These are phyloP conservation scores for Ernsta delagoae DNA, from an alignment of 2,888 invertebrate genomes.

Conservation along the genomic window DNA sequence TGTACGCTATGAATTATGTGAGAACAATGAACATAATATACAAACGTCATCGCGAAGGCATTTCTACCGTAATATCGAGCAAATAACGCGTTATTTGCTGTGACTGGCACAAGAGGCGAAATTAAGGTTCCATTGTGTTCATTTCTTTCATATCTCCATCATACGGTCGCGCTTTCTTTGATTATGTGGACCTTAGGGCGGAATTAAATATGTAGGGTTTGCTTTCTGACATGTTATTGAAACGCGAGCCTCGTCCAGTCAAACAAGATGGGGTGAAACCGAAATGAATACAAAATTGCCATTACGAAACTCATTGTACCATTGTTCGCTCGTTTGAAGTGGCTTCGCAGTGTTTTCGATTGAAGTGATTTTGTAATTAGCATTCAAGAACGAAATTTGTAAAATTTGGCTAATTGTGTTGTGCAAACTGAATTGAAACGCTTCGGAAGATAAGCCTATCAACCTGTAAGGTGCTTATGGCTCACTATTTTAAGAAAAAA, in stretches of 20 bases:
- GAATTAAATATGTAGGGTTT: not conserved
- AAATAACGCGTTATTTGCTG: constrained; percentile 22
- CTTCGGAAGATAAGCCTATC: too few relatives aligned
- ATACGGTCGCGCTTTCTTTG: not conserved
- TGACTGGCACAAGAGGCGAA: constrained; percentile 1
- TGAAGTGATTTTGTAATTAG: constrained; percentile 1
- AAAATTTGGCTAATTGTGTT: not conserved
- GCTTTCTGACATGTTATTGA: not conserved
- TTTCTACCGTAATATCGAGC: constrained; percentile 23
- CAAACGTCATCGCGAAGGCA: constrained; percentile 24
- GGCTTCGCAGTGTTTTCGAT: not conserved
- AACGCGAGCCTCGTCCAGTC: not conserved
- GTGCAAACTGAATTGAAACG: not conserved
- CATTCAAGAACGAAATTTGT: not conserved
- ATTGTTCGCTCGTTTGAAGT: constrained; percentile 1
- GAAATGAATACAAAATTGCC: constrained; percentile 15
- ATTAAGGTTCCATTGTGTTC: constrained; percentile 19
- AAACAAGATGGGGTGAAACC: not conserved
- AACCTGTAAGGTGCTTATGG: too few relatives aligned
- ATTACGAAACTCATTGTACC: constrained; percentile 13
- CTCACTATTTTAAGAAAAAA: too few relatives aligned
- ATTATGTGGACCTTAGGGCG: constrained; percentile 2
- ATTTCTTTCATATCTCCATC: not conserved
- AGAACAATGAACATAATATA: constrained; percentile 1
- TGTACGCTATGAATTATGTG: constrained; percentile 10